A percentile compares a stretch with the other conserved stretches of the same genome.
These are phyloP conservation scores for Macroteleia sp. DNA, from an alignment of 2,888 invertebrate species.

Conservation along the genomic window DNA sequence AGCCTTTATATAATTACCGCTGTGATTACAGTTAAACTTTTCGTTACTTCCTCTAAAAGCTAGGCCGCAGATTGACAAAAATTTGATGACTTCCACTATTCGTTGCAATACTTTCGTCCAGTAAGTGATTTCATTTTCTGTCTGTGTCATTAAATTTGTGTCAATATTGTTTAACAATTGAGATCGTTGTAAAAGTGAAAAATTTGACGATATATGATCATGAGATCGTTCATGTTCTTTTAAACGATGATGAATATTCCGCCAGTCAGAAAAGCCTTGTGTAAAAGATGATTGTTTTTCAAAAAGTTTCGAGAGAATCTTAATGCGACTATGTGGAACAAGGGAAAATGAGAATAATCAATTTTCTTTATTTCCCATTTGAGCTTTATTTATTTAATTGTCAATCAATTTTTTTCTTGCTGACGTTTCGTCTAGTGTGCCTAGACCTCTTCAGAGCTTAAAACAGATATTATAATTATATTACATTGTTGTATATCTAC, in stretches of 20 bases:
- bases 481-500: no score
- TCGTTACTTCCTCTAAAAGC: constrained; percentile 28
- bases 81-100: constrained; percentile 36
- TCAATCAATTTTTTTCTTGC: no score
- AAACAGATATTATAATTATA: no score
- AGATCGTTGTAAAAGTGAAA: constrained; percentile 20
- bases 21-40: constrained; percentile 40
- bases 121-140: constrained; percentile 14
- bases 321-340: no score
- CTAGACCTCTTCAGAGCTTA: no score
- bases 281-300: constrained; percentile 1
- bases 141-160: background rate
- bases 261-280: constrained; percentile 6
- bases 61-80: constrained; percentile 12
- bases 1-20: constrained; percentile 70
- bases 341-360: no score
- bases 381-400: no score
- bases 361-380: no score
- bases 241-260: constrained; percentile 10
- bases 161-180: constrained; percentile 5
- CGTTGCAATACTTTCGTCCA: constrained; percentile 25
- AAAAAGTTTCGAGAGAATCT: no score
- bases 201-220: constrained; percentile 13
- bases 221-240: constrained; percentile 23
- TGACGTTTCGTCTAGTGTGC: no score